Conservation (phyloP, 2,888 invertebrate genomes). For the Schizaphis graminum region DNA sequence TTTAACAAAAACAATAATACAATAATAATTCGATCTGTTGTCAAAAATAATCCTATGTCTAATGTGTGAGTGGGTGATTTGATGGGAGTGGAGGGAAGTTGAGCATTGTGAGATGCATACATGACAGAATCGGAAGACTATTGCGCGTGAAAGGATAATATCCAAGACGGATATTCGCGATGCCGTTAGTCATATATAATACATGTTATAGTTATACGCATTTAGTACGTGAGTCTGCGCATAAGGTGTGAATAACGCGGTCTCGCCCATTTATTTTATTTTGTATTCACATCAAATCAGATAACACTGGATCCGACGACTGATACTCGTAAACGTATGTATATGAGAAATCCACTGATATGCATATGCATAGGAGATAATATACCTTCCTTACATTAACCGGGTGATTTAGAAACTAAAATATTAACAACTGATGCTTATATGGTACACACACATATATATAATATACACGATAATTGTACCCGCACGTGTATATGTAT, state of each 20-base stretch:
- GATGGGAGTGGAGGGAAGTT: not conserved
- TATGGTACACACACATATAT: not conserved
- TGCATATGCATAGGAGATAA: not conserved
- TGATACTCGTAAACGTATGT: not conserved
- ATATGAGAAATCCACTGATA: not conserved
- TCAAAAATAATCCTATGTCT: not conserved
- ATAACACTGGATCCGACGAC: not conserved
- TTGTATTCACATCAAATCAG: not conserved
- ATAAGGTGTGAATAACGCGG: constrained; percentile 8
- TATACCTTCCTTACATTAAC: not conserved
- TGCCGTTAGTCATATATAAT: not conserved
- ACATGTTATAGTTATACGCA: not conserved
- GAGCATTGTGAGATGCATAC: not conserved
- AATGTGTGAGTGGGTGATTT: not conserved
- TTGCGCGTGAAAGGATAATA: not conserved
- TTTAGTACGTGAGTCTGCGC: not conserved
- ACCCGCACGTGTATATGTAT: not conserved
- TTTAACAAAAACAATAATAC: not conserved
- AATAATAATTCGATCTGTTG: not conserved
- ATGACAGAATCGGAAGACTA: not conserved
- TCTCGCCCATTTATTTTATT: not conserved
- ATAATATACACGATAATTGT: not conserved
- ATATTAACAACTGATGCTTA: not conserved
- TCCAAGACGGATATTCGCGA: not conserved
- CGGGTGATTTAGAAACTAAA: constrained; percentile 11